A percentile compares a stretch with the other conserved stretches of the same genome.
Conservation (phyloP, 2,113 vertebrate genomes). For the Cisticola juncidis region DNA sequence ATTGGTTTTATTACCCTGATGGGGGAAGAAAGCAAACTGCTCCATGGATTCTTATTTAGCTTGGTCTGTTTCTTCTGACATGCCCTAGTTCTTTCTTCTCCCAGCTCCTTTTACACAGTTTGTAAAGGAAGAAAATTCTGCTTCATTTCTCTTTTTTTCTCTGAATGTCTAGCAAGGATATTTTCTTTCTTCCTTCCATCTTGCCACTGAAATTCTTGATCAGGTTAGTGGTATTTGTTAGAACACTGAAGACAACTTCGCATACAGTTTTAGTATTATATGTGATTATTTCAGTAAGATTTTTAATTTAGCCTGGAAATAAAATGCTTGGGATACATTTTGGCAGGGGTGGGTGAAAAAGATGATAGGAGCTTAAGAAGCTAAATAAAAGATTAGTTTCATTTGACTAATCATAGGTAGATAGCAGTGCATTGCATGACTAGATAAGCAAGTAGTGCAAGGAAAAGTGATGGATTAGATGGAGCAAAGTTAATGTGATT, state of each 20-base stretch:
- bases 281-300: not conserved
- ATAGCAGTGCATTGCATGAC: not conserved
- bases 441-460: slow-evolving; percentile 3
- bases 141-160: not conserved
- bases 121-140: not conserved
- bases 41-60: not conserved
- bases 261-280: not conserved
- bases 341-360: not conserved
- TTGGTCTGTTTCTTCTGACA: not conserved
- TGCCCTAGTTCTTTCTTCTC: not conserved
- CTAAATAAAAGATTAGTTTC: slow-evolving; percentile 50
- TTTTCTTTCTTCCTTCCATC: not conserved
- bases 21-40: not conserved
- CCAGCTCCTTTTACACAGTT: not conserved
- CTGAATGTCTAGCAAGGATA: not conserved
- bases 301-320: not conserved
- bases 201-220: not conserved
- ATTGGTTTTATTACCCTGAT: not conserved
- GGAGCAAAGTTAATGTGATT: slow-evolving; percentile 57
- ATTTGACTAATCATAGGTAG: slow-evolving; percentile 52
- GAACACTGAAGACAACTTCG: not conserved
- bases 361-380: not conserved
- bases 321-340: not conserved
- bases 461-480: slow-evolving; percentile 52
- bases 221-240: not conserved